Evolutionary conservation across 1,140 invertebrate genomes (phyloP).

Genomic region (Drosophila novamexicana): DNA sequence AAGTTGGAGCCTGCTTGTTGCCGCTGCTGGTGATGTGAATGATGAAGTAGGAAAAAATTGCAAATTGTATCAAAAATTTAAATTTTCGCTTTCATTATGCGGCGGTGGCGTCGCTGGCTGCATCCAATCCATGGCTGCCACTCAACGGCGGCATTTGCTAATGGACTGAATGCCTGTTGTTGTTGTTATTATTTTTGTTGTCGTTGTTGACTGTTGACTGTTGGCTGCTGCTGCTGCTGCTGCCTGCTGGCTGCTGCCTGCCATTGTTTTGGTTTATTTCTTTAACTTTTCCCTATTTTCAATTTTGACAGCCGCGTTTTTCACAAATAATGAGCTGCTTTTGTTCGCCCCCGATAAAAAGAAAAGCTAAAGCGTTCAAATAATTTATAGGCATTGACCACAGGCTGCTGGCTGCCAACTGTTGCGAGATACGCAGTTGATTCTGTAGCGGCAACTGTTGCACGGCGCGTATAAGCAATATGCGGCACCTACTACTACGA

Average conservation of each 20-base stretch:
- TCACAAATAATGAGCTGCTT: slow-evolving; percentile 78
- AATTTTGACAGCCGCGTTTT: slow-evolving; percentile 79
- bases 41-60: slow-evolving; percentile 76
- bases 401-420: slow-evolving; percentile 3
- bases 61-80: slow-evolving; percentile 82
- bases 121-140: slow-evolving; percentile 41
- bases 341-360: slow-evolving; percentile 37
- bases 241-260: slow-evolving; percentile 46
- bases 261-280: slow-evolving; percentile 70
- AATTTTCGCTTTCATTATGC: slow-evolving; percentile 81
- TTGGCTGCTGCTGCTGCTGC: slow-evolving; percentile 8
- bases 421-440: slow-evolving; percentile 14
- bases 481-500: not conserved
- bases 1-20: slow-evolving; percentile 29
- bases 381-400: slow-evolving; percentile 50
- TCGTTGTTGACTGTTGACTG: slow-evolving; percentile 21
- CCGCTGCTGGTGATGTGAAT: slow-evolving; percentile 59
- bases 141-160: slow-evolving; percentile 62
- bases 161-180: slow-evolving; percentile 57
- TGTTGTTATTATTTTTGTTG: slow-evolving; percentile 20
- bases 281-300: slow-evolving; percentile 74
- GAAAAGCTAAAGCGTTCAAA: slow-evolving; percentile 36
- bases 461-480: slow-evolving; percentile 66
- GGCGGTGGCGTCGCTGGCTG: slow-evolving; percentile 33
- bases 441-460: slow-evolving; percentile 10